Evolutionary conservation across 1,140 invertebrate genomes (phyloP).

Genomic region (Diabrotica undecimpunctata): DNA sequence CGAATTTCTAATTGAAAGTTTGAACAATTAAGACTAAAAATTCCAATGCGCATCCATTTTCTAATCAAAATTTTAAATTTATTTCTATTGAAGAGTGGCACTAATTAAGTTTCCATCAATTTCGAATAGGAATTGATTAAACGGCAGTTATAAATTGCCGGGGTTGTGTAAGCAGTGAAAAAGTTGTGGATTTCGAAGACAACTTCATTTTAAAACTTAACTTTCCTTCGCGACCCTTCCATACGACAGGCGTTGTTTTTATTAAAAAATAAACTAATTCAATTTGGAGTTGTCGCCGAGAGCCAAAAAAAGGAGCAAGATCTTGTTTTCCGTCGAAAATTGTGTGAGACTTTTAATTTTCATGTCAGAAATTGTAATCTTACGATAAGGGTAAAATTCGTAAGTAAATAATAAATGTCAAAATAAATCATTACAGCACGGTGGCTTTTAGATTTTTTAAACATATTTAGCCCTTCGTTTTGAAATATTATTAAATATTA

Average conservation of each 20-base stretch:
- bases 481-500: too few species aligned
- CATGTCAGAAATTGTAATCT: too few species aligned
- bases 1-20: background rate
- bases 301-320: too few species aligned
- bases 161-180: background rate
- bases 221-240: background rate
- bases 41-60: background rate
- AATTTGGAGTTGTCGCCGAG: background rate
- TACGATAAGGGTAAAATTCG: too few species aligned
- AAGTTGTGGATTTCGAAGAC: background rate
- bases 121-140: background rate
- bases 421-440: too few species aligned
- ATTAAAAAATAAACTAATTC: background rate
- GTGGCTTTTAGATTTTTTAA: too few species aligned
- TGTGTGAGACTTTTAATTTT: too few species aligned
- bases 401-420: too few species aligned
- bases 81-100: background rate
- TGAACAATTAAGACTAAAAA: background rate
- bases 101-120: conserved; percentile 1
- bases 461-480: too few species aligned
- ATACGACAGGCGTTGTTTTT: background rate
- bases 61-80: conserved; percentile 3
- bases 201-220: background rate
- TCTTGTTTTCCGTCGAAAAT: too few species aligned
- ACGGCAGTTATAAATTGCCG: background rate